Conservation (phyloP, 2,113 vertebrate species). For the Solea senegalensis region DNA sequence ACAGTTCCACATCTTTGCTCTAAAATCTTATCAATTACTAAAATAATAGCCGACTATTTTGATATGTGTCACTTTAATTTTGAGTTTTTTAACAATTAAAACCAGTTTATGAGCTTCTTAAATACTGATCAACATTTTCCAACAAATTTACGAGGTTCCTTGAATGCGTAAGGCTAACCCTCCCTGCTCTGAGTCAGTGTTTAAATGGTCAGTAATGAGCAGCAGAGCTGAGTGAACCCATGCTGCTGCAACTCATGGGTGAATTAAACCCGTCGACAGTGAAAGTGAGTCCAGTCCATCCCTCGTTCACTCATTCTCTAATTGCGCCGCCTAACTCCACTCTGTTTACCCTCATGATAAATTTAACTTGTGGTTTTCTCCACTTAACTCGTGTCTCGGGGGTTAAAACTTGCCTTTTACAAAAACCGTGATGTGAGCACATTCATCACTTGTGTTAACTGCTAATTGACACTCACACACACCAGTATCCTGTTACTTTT, state of each 20-base stretch:
- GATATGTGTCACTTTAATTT: too few species aligned
- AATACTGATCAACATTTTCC: too few species aligned
- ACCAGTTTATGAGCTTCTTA: too few species aligned
- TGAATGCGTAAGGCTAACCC: too few species aligned
- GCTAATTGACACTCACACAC: constrained; percentile 52
- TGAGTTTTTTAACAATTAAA: too few species aligned
- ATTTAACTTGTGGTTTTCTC: constrained; percentile 41
- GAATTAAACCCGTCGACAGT: constrained; percentile 44
- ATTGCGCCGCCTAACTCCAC: constrained; percentile 77
- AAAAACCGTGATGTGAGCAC: constrained; percentile 23
- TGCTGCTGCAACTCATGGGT: constrained; percentile 10
- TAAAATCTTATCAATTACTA: too few species aligned
- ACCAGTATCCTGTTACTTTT: constrained; percentile 43
- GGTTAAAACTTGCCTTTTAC: constrained; percentile 21
- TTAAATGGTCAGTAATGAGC: too few species aligned
- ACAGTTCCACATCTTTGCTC: too few species aligned
- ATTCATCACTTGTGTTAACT: constrained; percentile 48
- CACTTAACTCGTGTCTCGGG: constrained; percentile 23
- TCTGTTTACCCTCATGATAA: constrained; percentile 32
- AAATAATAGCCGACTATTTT: too few species aligned
- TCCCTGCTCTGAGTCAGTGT: too few species aligned
- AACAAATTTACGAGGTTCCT: too few species aligned
- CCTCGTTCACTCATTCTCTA: constrained; percentile 76
- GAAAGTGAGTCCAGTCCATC: constrained; percentile 49
- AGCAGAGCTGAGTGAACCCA: too few species aligned